Conservation (phyloP, 2,797 vertebrate species). For the Myripristis jacobus region DNA sequence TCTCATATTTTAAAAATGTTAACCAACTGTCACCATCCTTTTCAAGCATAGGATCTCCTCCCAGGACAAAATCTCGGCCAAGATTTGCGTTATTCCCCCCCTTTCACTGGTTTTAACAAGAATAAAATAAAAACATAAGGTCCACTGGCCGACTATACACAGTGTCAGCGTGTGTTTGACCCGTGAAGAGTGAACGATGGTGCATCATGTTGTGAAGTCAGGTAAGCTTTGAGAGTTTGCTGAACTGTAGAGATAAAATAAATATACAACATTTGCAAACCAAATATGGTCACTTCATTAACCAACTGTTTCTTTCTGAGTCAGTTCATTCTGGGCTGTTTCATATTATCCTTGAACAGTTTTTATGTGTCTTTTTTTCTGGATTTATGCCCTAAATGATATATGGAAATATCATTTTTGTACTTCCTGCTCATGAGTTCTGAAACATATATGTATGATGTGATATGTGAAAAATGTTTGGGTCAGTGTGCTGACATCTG, state of each 20-base stretch:
- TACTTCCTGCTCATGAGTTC: too few relatives aligned
- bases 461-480: too few relatives aligned
- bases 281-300: neutral
- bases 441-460: too few relatives aligned
- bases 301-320: neutral
- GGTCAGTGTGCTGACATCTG: too few relatives aligned
- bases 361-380: neutral
- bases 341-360: neutral
- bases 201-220: neutral
- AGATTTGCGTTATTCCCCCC: neutral
- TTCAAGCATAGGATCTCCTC: too few relatives aligned
- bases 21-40: neutral
- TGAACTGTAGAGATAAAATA: conserved; percentile 1
- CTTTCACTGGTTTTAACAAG: too few relatives aligned
- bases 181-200: neutral
- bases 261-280: neutral
- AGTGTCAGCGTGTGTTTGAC: neutral
- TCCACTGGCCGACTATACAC: too few relatives aligned
- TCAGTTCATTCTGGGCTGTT: neutral
- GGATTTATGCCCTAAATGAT: too few relatives aligned
- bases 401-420: too few relatives aligned
- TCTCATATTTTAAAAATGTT: neutral
- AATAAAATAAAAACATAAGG: too few relatives aligned
- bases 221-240: neutral
- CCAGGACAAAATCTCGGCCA: too few relatives aligned